A percentile compares a stretch with the other conserved stretches of the same genome.
These are phyloP conservation scores for Zele albiditarsus DNA, from an alignment of 2,888 invertebrate species.

Conservation along the genomic window DNA sequence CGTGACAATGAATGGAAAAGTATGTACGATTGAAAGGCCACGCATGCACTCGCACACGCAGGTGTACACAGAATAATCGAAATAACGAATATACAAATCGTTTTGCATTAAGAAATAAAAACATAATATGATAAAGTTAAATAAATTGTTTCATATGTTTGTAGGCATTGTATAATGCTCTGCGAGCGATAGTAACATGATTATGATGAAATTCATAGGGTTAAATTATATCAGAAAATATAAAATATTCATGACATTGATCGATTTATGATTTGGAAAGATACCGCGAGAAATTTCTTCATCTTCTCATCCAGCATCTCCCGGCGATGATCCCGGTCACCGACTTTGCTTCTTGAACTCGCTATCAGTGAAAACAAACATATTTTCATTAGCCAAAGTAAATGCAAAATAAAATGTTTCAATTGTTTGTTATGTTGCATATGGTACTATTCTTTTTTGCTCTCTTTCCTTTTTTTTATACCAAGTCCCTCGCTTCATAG, in stretches of 20 bases:
- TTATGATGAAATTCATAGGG: slow-evolving; percentile 17
- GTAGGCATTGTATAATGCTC: slow-evolving; percentile 16
- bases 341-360: slow-evolving; percentile 77
- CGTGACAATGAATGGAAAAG: slow-evolving; percentile 3
- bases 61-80: slow-evolving; percentile 49
- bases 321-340: slow-evolving; percentile 86
- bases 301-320: slow-evolving; percentile 94
- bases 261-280: slow-evolving; percentile 48
- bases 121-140: background rate
- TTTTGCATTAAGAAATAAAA: background rate
- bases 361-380: slow-evolving; percentile 54
- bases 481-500: slow-evolving; percentile 1
- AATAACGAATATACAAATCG: slow-evolving; percentile 43
- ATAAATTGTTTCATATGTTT: background rate
- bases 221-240: slow-evolving; percentile 30
- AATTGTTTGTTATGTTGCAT: slow-evolving; percentile 2
- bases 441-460: slow-evolving; percentile 18
- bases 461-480: slow-evolving; percentile 2
- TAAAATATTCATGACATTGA: slow-evolving; percentile 37
- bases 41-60: slow-evolving; percentile 67
- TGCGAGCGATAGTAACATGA: slow-evolving; percentile 34
- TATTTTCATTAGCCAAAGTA: too few species aligned
- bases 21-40: slow-evolving; percentile 55
- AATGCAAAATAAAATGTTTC: background rate
- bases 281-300: slow-evolving; percentile 95